Percentiles rank a stretch among this genome's conserved stretches.
phyloP scores from a whole-genome alignment of 92 coral and sea anemone species.

The Scolanthus callimorphus region DNA sequence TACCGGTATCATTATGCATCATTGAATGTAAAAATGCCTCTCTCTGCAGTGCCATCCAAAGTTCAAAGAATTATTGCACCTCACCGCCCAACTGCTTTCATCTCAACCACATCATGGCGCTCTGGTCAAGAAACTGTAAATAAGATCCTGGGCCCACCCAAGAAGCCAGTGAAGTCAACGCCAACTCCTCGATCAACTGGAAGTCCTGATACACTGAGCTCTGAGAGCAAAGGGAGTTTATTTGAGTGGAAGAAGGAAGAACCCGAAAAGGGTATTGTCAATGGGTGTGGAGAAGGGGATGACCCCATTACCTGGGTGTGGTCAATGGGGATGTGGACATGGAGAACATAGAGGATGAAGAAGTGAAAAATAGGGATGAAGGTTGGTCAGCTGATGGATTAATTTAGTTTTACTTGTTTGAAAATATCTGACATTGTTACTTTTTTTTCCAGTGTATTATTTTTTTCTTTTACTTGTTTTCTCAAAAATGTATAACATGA shows the following conservation, averaged over 20 bases:
- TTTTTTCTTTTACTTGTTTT: too few species aligned
- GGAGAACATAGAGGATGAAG: too few species aligned
- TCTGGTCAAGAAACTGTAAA: conserved; percentile 93
- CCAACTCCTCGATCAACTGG: conserved; percentile 48
- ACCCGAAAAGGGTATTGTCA: neutral
- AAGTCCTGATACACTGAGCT: conserved; percentile 23
- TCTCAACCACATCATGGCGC: conserved; percentile 90
- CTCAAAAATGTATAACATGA: too few species aligned
- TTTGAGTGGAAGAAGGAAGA: conserved; percentile 21
- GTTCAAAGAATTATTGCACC: conserved; percentile 78
- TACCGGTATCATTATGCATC: too few species aligned
- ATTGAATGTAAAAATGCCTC: too few species aligned
- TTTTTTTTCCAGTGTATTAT: too few species aligned
- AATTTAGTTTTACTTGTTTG: too few species aligned
- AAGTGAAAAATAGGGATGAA: conserved; percentile 4
- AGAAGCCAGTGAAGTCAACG: conserved; percentile 31
- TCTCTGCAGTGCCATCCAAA: conserved; percentile 33
- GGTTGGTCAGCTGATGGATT: too few species aligned
- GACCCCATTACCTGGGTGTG: neutral
- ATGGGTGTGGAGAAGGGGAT: neutral
- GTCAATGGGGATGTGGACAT: neutral
- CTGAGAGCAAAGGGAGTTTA: conserved; percentile 6
- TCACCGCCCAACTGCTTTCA: conserved; percentile 66
- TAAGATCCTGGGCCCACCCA: conserved; percentile 70
- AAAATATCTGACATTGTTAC: too few species aligned